Evolutionary conservation across 2,888 invertebrate species (phyloP).

Genomic region (Xanthia togata): DNA sequence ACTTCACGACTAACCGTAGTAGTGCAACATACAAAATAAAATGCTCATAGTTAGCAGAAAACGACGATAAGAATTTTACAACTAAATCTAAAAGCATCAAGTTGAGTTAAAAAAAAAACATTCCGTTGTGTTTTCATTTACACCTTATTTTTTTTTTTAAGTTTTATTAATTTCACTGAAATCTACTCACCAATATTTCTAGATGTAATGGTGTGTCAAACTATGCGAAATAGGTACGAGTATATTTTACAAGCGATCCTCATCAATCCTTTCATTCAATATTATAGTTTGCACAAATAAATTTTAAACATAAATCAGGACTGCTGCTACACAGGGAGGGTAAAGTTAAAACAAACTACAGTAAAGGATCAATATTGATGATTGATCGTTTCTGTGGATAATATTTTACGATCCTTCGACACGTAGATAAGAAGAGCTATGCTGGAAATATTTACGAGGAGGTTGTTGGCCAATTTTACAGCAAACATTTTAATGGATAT

Average conservation of each 20-base stretch:
- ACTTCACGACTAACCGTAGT: too few relatives aligned
- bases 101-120: too few relatives aligned
- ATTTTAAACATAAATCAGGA: not conserved
- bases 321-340: not conserved
- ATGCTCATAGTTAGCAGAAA: too few relatives aligned
- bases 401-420: not conserved
- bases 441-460: not conserved
- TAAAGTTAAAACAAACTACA: not conserved
- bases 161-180: not conserved
- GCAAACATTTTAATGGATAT: not conserved
- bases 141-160: too few relatives aligned
- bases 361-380: not conserved
- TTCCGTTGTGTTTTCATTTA: too few relatives aligned
- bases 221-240: not conserved
- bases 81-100: too few relatives aligned
- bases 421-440: not conserved
- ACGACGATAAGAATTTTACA: too few relatives aligned
- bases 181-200: not conserved
- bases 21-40: too few relatives aligned
- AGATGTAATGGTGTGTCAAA: not conserved
- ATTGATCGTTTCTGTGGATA: not conserved
- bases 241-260: not conserved
- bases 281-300: not conserved
- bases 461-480: not conserved
- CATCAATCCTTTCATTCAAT: not conserved